Evolutionary conservation across 2,113 vertebrate genomes (phyloP).

Genomic region (Capreolus pygargus): DNA sequence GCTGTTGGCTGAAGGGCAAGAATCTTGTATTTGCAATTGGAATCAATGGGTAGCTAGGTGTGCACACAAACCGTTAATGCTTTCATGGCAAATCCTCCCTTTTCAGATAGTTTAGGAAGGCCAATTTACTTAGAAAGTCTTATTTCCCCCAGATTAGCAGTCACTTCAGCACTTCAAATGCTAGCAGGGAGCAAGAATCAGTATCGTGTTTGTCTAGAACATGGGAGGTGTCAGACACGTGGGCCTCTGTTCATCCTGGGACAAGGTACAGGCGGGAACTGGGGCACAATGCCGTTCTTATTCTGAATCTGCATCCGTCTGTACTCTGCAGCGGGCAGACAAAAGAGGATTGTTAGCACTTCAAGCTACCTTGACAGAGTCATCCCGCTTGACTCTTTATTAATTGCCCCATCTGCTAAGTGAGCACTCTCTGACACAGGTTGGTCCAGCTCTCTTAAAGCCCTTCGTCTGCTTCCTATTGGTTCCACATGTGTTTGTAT

Average conservation of each 20-base stretch:
- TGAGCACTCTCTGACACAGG: slow-evolving; percentile 83
- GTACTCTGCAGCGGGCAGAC: slow-evolving; percentile 79
- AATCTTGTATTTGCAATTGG: not conserved
- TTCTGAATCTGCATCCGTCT: slow-evolving; percentile 80
- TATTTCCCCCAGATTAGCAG: slow-evolving; percentile 67
- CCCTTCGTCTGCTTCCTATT: slow-evolving; percentile 86
- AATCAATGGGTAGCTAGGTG: not conserved
- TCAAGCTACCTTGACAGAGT: slow-evolving; percentile 83
- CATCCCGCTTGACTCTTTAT: slow-evolving; percentile 82
- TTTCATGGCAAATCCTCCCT: slow-evolving; percentile 56
- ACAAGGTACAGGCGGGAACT: slow-evolving; percentile 62
- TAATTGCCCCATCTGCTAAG: slow-evolving; percentile 87
- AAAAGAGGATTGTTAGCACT: slow-evolving; percentile 86
- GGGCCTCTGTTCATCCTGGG: slow-evolving; percentile 78
- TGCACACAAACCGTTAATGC: not conserved
- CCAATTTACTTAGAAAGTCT: slow-evolving; percentile 64
- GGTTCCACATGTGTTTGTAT: slow-evolving; percentile 90
- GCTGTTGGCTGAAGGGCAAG: not conserved
- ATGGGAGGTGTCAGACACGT: slow-evolving; percentile 80
- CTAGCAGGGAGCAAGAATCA: slow-evolving; percentile 55
- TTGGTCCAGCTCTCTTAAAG: slow-evolving; percentile 81
- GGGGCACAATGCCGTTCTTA: slow-evolving; percentile 79
- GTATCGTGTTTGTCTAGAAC: slow-evolving; percentile 78
- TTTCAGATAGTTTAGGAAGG: slow-evolving; percentile 64
- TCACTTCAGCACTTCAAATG: slow-evolving; percentile 71